These are phyloP conservation scores for Artibeus jamaicensis DNA, from an alignment of 2,797 vertebrate genomes.

Conservation along the genomic window DNA sequence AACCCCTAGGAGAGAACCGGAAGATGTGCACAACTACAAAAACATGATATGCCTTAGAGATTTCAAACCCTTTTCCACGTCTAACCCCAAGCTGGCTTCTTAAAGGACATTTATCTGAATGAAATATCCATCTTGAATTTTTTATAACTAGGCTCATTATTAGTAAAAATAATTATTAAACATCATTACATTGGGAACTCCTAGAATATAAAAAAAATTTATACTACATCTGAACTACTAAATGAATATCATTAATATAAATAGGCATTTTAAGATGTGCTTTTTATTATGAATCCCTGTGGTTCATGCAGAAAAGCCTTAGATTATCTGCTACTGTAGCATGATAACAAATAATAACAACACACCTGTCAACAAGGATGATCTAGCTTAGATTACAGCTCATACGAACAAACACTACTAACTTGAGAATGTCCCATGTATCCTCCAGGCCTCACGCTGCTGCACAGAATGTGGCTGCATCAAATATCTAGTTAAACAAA, in stretches of 20 bases:
- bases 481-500: slow-evolving; percentile 28
- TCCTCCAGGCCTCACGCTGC: not conserved
- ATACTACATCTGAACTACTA: not conserved
- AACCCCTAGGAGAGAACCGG: not conserved
- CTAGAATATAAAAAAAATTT: not conserved
- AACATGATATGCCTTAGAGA: not conserved
- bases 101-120: slow-evolving; percentile 26
- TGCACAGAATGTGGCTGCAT: not conserved
- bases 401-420: slow-evolving; percentile 18
- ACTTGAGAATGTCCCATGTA: not conserved
- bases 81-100: not conserved
- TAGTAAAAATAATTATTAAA: not conserved
- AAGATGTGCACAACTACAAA: not conserved
- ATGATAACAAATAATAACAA: not conserved
- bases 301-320: not conserved
- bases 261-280: not conserved
- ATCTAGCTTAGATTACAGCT: not conserved
- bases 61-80: not conserved
- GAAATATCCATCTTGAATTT: not conserved
- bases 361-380: not conserved
- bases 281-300: slow-evolving; percentile 17
- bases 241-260: not conserved
- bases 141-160: not conserved
- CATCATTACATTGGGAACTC: not conserved
- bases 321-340: not conserved